Evolutionary conservation across 2,888 invertebrate genomes (phyloP), one percentile per base, ranked within the genome.

Genomic region (Onthophagus sagittarius): DNA sequence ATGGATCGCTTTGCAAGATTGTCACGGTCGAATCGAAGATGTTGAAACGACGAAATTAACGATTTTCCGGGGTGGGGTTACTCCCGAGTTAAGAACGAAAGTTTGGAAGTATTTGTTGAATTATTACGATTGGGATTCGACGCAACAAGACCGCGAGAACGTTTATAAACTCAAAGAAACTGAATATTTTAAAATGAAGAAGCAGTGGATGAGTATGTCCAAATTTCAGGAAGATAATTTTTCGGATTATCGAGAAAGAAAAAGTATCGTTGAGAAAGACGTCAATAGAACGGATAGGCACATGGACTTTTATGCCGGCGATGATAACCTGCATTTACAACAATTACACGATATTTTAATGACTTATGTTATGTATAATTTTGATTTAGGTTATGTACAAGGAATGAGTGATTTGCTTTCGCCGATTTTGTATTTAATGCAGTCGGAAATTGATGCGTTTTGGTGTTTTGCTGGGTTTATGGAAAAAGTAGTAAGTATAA

Each of bases 381-480:
- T 99, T 84, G 98, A 99, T 86, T 87, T 99, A 79, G 99, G 96
- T 11, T 96, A 96, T 81, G 96, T 96, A 0, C 96, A 96, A 85
- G 99, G 99, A 15, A 99, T 99, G 99, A 97, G 97, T 80, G 99
- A 99, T 85, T 88, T 99, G 71, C 86, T 99, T 72, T 95, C 98
- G 5, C 99, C 99, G 0, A 91, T 99, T 80, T 86, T 99, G 72
- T 90, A 93, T 81, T 88, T 98, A 67, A 89, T 98, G 88, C 92
- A 93, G 77, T 93, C 96, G 82, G 99, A 99, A 85, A 95, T 96
- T 2, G 98, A 99, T 83, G 93, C 97, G 0, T 99, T 99, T 87
- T 99, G 99, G 99, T 97, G 98, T 85, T 99, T 99, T 84, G 97
- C 95, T 62, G 98, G 98, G 6, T 96, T 98, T 80, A 99, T 99